Base-by-base conservation (phyloP, 1,140 invertebrate species). In the Thrips palmi region DNA sequence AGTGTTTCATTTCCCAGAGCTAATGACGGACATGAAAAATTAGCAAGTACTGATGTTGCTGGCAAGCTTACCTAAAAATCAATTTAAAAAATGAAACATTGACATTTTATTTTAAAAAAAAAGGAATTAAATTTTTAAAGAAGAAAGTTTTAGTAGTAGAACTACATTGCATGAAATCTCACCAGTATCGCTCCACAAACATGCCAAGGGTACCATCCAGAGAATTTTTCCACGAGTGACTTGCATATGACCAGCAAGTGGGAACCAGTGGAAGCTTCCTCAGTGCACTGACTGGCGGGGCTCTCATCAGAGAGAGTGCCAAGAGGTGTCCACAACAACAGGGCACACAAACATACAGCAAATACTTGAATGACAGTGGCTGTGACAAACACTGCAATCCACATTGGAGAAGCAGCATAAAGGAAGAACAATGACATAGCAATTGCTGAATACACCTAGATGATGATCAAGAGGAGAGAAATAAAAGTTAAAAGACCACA, bases 171-270 rank as follows among this genome's bases (percentile, higher is more conserved):
- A n/a, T n/a, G n/a, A n/a, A n/a, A n/a, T n/a, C n/a, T n/a, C 34
- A 92, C 80, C 4, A 93, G 57, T 15, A 91, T 48, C 2, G 74
- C 75, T 12, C 89, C 84, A 30, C 78, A 77, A 2, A 77, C 54
- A 52, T 94, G 89, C 72, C 87, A 88, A 0, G 83, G 76, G 52
- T 79, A 80, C 87, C 89, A 97, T 30, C 67, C 64, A 20, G 77
- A 73, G n/a, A 68, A 67, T 41, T 60, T 56, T 14, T 35, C 37
- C 5, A 48, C 14, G 19, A 14, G 20, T 14, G 39, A 22, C 17
- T 32, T n/a, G n/a, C n/a, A n/a, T n/a, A n/a, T n/a, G n/a, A n/a
- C n/a, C n/a, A n/a, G n/a, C n/a, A n/a, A n/a, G n/a, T n/a, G n/a
- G n/a, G n/a, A n/a, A n/a, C n/a, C n/a, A n/a, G n/a, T n/a, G n/a